Evolutionary conservation across 2,888 invertebrate genomes (phyloP), one percentile per base, ranked within the genome.

Genomic region (Mythimna vitellina): DNA sequence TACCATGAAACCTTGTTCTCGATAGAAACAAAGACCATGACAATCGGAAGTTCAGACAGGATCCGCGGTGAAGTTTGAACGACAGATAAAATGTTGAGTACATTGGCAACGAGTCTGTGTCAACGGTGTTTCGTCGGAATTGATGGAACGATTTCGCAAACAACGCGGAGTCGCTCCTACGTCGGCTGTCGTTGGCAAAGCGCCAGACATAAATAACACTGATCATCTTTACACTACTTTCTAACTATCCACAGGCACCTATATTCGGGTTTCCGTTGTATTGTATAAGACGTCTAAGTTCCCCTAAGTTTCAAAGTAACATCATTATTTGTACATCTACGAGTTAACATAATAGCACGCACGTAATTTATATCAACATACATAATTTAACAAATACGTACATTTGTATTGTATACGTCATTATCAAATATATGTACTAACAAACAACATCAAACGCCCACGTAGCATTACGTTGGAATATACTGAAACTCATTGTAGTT

Each of bases 141-240:
- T 91, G 91, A 92, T 88, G 88, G 87, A 90, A 84, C 86, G 86
- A 86, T 91, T 88, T 88, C 85, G 87, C 86, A 88, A 90, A 87
- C 87, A 86, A 82, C 83, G 80, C 82, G 70, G 80, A 82, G 81
- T 79, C 77, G 73, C 61, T 67, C 72, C 78, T 82, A 79, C 81
- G 74, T 83, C 84, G 78, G 77, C 76, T 78, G 77, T 42, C 57
- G 78, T 85, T 93, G 93, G 93, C 93, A 70, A 58, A 2, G 49
- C 74, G 93, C 93, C 93, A 93, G 84, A 79, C 83, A 80, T 85
- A 86, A 89, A 88, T 88, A 86, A 86, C 86, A 87, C 89, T 82
- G 87, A 87, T 88, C 88, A 87, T 87, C 85, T 85, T 87, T 81
- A 79, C 72, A 76, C 83, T 79, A 80, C 81, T 78, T 80, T 77